Evolutionary conservation across 2,888 invertebrate genomes (phyloP).

Genomic region (Copidosoma aretas): DNA sequence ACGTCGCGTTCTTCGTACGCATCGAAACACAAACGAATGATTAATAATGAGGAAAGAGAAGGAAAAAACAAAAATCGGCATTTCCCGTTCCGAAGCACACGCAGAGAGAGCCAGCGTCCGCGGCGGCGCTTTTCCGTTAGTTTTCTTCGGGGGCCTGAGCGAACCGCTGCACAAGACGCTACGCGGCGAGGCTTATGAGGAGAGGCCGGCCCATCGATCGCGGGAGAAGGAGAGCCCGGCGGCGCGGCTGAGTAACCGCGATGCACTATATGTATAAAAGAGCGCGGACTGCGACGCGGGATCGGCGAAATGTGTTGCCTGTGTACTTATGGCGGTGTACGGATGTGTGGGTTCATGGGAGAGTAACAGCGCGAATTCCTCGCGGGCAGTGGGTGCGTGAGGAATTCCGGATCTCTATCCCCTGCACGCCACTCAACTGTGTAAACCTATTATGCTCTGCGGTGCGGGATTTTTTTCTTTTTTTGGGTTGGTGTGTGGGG

Average conservation of each 20-base stretch:
- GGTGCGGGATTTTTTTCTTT: neutral
- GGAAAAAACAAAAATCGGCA: neutral
- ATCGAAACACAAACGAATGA: neutral
- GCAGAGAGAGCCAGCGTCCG: neutral
- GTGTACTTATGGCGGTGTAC: too few relatives aligned
- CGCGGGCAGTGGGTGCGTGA: neutral
- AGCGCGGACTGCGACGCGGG: too few relatives aligned
- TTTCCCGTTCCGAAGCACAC: too few relatives aligned
- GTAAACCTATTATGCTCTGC: neutral
- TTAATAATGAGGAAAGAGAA: neutral
- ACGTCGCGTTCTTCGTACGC: too few relatives aligned
- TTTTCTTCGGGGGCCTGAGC: constrained; percentile 29
- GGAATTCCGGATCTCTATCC: neutral
- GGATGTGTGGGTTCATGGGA: too few relatives aligned
- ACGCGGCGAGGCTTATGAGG: neutral
- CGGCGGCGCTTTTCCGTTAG: constrained; percentile 36
- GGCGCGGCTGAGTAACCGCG: too few relatives aligned
- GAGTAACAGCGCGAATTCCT: neutral
- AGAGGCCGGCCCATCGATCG: neutral
- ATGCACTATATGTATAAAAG: too few relatives aligned
- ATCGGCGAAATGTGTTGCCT: too few relatives aligned
- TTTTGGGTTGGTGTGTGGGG: too few relatives aligned
- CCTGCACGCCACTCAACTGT: neutral
- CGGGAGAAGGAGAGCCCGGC: neutral
- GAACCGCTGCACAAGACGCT: constrained; percentile 36